phyloP scores from a whole-genome alignment of 2,888 invertebrate species.

The Dicyrtoma fusca region DNA sequence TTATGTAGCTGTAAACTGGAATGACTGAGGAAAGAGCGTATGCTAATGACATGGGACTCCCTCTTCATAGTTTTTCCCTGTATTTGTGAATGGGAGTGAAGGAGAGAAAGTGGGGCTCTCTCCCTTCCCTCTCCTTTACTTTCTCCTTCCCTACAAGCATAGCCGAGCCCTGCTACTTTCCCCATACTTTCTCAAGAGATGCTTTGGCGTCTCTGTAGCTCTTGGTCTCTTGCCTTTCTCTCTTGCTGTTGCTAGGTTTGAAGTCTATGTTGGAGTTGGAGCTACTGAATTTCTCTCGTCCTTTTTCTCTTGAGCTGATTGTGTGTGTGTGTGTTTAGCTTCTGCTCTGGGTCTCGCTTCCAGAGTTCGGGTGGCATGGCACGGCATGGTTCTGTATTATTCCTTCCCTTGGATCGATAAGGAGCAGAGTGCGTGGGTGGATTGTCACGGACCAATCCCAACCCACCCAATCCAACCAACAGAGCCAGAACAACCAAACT shows the following conservation, averaged over 20 bases:
- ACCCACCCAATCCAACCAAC: neutral
- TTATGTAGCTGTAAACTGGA: too few species aligned
- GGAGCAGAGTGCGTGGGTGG: conserved; percentile 38
- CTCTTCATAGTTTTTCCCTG: neutral
- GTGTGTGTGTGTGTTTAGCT: conserved; percentile 1
- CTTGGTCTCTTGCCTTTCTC: neutral
- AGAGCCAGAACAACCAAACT: neutral
- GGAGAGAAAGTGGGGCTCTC: neutral
- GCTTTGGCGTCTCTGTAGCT: conserved; percentile 10
- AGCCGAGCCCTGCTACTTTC: conserved; percentile 4
- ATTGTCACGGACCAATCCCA: conserved; percentile 31
- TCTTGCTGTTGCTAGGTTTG: neutral
- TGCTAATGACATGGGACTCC: too few species aligned
- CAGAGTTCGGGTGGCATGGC: neutral
- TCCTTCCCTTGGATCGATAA: conserved; percentile 24
- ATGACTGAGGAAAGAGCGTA: too few species aligned
- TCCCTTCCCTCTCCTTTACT: conserved; percentile 15
- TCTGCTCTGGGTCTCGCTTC: neutral
- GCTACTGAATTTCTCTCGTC: conserved; percentile 4
- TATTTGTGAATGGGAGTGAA: neutral
- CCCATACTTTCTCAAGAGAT: conserved; percentile 14
- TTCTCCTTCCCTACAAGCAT: conserved; percentile 17
- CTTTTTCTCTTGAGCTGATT: too few species aligned
- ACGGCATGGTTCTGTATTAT: neutral
- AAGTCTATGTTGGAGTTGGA: too few species aligned